Evolutionary conservation across 2,797 vertebrate genomes (phyloP), one percentile per base, ranked within the genome.

Genomic region (Catostomus latipinnis): DNA sequence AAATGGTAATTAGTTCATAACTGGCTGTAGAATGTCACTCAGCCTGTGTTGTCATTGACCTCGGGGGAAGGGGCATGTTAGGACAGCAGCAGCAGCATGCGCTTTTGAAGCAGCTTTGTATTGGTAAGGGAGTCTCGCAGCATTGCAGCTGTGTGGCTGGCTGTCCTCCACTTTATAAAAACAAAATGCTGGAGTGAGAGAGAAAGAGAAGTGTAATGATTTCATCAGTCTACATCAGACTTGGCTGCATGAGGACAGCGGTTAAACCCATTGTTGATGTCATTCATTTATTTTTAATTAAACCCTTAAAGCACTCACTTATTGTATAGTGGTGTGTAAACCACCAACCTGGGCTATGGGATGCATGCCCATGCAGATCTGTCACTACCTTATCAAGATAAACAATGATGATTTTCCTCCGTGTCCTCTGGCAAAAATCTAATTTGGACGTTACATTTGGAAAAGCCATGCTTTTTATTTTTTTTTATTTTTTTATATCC

Each of bases 71-170:
- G 73, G 74, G 70, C 71, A 52, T 54, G 84, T 81, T 13, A 46
- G 67, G 46, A 67, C 22, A 22, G 71, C 13, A 52, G 76, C n/a
- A 76, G 76, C n/a, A 76, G 78, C 45, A 57, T 60, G 43, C 22
- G 86, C 4, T 34, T 90, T 82, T 82, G 81, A 80, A 58, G 81
- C 10, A 65, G 83, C 60, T 72, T 69, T 90, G 87, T 81, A 67
- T 89, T 85, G 83, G 78, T 88, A 81, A 53, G 34, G 62, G 82
- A 82, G 76, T 81, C 78, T 86, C 82, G 82, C 76, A 67, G 71
- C 67, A 89, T 80, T 88, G 82, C 85, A 89, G 91, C 90, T 86
- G 80, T 81, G 82, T 72, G 34, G 61, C 85, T 88, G 89, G 79
- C 81, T 71, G 81, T 77, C 78, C 66, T 85, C 52, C 58, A 83